Percentiles rank a stretch among this genome's conserved stretches.
These are phyloP conservation scores for Lasiurus cinereus DNA, from an alignment of 2,113 vertebrate species.

Conservation along the genomic window DNA sequence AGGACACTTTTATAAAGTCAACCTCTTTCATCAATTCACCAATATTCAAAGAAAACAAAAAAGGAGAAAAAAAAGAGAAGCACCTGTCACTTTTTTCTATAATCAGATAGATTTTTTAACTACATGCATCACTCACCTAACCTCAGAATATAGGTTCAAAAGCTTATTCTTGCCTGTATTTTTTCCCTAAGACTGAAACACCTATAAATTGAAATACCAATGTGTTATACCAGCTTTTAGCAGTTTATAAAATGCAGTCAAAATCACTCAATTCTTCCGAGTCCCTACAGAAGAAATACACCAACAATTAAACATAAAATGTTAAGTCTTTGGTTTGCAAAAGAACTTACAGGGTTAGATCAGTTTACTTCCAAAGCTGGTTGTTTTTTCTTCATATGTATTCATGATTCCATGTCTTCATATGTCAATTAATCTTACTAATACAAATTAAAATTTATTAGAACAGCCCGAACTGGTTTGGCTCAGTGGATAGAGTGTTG, in stretches of 20 bases:
- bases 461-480: neutral
- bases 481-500: too few relatives aligned
- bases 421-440: neutral
- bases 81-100: neutral
- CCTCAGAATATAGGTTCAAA: conserved; percentile 31
- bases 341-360: neutral
- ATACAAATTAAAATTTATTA: conserved; percentile 55
- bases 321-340: conserved; percentile 6
- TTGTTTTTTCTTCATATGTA: conserved; percentile 14
- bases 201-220: conserved; percentile 9
- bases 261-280: neutral
- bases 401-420: neutral
- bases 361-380: conserved; percentile 15
- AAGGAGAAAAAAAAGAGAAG: neutral
- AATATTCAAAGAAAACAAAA: conserved; percentile 28
- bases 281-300: conserved; percentile 15
- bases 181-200: neutral
- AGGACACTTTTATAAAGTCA: conserved; percentile 10
- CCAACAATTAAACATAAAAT: conserved; percentile 46
- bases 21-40: conserved; percentile 11
- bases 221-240: neutral
- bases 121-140: neutral
- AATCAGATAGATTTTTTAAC: conserved; percentile 6
- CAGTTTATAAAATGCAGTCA: conserved; percentile 37
- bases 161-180: neutral